phyloP scores from a whole-genome alignment of 64 coral and sea anemone genomes.

The Hydrozoanthus tunicans region DNA sequence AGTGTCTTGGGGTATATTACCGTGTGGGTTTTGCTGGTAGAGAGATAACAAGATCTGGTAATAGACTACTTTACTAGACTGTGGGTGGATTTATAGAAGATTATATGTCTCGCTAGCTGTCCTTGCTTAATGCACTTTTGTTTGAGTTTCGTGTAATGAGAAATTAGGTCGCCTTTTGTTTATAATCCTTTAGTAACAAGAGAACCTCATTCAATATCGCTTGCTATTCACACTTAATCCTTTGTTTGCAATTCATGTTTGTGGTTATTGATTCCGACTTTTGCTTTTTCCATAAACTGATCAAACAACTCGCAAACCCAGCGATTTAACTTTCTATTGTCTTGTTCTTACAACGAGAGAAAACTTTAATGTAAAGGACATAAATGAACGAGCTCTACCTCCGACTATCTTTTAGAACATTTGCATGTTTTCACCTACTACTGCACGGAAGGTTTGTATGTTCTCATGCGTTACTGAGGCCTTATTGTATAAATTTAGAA shows the following conservation, averaged over 20 bases:
- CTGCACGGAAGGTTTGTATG: conserved; percentile 17
- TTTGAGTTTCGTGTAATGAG: too few relatives aligned
- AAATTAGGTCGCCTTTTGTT: background rate
- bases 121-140: background rate
- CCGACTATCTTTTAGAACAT: background rate
- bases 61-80: background rate
- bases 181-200: conserved; percentile 11
- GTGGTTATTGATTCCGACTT: background rate
- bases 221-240: conserved; percentile 8
- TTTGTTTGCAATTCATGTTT: background rate
- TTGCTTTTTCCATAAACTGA: background rate
- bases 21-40: too few relatives aligned
- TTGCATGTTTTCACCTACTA: conserved; percentile 11
- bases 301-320: background rate
- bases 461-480: background rate
- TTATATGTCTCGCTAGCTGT: background rate
- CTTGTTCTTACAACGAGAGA: background rate
- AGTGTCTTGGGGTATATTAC: too few relatives aligned
- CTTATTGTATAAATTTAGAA: background rate
- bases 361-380: background rate
- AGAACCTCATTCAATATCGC: background rate
- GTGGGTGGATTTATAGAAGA: background rate
- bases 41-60: too few relatives aligned
- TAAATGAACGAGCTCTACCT: background rate
- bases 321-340: background rate